Percentiles rank a stretch among this genome's conserved stretches.
Conservation (phyloP, 1,140 invertebrate species). For the Papilio polytes region DNA sequence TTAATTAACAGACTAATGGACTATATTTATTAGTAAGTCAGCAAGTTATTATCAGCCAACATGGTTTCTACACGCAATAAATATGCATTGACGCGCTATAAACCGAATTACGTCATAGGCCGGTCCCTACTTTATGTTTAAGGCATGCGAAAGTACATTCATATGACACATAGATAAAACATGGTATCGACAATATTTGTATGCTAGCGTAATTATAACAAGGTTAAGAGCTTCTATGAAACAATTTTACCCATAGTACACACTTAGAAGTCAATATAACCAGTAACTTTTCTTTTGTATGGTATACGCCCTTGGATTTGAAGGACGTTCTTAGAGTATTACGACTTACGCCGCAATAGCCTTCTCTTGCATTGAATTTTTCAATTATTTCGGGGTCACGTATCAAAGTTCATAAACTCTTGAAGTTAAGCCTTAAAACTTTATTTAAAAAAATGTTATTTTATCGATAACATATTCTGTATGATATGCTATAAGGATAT, state of each 20-base stretch:
- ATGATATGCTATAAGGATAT: too few species aligned
- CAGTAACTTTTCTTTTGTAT: neutral
- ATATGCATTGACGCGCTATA: conserved; percentile 65
- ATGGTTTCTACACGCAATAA: conserved; percentile 54
- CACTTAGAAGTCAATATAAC: too few species aligned
- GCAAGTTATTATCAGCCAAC: conserved; percentile 25
- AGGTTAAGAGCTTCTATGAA: neutral
- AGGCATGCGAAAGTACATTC: conserved; percentile 15
- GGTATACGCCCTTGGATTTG: neutral
- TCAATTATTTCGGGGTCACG: neutral
- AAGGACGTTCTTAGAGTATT: neutral
- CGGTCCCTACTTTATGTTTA: conserved; percentile 31
- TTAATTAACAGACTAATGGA: neutral
- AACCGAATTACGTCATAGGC: conserved; percentile 62
- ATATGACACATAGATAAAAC: conserved; percentile 5
- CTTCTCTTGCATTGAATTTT: neutral
- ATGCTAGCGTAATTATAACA: neutral
- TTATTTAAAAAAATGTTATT: too few species aligned
- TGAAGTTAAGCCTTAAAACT: neutral
- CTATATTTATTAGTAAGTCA: neutral
- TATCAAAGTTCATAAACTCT: neutral
- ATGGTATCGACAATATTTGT: neutral
- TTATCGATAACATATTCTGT: too few species aligned
- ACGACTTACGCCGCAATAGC: neutral
- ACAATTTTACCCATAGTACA: neutral